Percentiles rank a stretch among this genome's conserved stretches.
Evolutionary conservation across 2,113 vertebrate genomes (phyloP).

Genomic region (Rousettus leschenaultii): DNA sequence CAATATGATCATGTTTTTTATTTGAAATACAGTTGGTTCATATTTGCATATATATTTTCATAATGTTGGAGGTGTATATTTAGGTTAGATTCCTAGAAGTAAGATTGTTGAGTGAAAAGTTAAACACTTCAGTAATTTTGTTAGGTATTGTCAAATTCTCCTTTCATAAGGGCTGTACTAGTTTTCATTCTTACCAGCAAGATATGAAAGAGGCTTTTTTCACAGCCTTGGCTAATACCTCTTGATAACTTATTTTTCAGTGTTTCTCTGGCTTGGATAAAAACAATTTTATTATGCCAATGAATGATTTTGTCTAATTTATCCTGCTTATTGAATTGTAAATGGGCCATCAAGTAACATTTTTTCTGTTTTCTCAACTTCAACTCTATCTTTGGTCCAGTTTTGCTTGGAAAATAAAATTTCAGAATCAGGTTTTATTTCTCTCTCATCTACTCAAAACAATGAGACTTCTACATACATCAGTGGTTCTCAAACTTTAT

Average conservation of each 20-base stretch:
- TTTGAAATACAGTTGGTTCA: background rate
- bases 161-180: background rate
- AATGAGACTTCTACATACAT: background rate
- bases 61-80: background rate
- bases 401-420: background rate
- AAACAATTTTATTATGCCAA: background rate
- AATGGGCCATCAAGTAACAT: background rate
- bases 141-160: background rate
- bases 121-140: background rate
- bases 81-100: background rate
- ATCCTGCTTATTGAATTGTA: background rate
- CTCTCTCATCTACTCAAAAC: background rate
- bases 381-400: background rate
- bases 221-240: background rate
- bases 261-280: background rate
- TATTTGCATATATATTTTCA: background rate
- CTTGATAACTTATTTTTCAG: background rate
- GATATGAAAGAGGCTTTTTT: background rate
- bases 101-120: background rate
- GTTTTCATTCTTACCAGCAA: background rate
- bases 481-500: background rate
- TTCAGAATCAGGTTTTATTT: background rate
- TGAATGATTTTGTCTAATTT: background rate
- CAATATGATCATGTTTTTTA: background rate
- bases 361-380: background rate